These are phyloP conservation scores for mouse (Mus musculus) DNA, from an alignment of 2,113 vertebrate genomes.

Conservation along the genomic window DNA sequence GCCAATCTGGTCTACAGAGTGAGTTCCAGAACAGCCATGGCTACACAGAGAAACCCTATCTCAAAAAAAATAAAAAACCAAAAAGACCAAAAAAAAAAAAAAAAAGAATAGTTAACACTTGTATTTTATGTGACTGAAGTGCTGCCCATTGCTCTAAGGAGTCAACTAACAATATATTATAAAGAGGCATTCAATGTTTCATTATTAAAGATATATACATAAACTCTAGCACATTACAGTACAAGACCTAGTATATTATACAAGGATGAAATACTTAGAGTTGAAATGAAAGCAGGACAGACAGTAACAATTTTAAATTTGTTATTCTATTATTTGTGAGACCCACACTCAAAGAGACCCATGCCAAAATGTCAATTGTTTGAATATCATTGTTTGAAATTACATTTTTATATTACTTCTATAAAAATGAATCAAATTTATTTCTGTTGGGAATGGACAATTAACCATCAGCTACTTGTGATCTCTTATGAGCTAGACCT, in stretches of 20 bases:
- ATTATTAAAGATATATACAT: not conserved
- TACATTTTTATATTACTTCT: not conserved
- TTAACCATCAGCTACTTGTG: not conserved
- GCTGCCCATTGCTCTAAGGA: no score
- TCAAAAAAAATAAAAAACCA: no score
- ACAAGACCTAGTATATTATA: not conserved
- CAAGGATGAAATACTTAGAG: not conserved
- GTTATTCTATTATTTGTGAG: not conserved
- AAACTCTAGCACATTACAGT: not conserved
- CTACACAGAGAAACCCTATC: no score
- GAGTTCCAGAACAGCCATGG: no score
- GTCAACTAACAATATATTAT: not conserved
- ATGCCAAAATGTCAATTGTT: not conserved
- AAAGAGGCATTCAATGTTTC: not conserved
- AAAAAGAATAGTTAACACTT: not conserved
- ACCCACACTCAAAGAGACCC: not conserved
- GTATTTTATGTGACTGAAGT: not conserved
- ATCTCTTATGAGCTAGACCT: not conserved
- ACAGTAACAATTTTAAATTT: not conserved
- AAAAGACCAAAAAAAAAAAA: not conserved
- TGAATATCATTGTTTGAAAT: slow-evolving; percentile 24
- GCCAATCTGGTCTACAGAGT: no score
- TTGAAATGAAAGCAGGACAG: not conserved
- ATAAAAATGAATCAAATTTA: not conserved
- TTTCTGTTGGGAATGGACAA: not conserved